Evolutionary conservation across 2,797 vertebrate species (phyloP), one percentile per base, ranked within the genome.

Genomic region (Rachycentron canadum): DNA sequence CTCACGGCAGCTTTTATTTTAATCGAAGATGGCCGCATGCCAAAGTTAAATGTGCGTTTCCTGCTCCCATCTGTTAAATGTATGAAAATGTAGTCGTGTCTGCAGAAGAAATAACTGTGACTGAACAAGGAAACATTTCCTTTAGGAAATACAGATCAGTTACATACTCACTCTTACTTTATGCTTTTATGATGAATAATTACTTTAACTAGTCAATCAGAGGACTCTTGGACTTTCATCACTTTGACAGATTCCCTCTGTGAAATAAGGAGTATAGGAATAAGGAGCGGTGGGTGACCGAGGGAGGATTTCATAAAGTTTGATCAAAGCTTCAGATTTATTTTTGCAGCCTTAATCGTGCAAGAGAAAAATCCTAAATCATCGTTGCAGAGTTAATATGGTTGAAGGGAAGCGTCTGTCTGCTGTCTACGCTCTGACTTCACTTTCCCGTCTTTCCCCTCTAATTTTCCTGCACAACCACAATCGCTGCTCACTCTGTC

Each of bases 381-480:
- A 41, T 78, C 67, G 79, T 17, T 56, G 26, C 40, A 41, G 64
- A 81, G 74, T 61, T 59, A 75, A 68, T 71, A 67, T 28, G 45
- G 52, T 28, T 71, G 53, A 83, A 75, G 62, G 73, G 65, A 64
- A 65, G 52, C 2, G 32, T 80, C 79, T 65, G 86, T 71, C 82
- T 49, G 38, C 73, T 43, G 81, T 86, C 83, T 70, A 13, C 59
- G 43, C 34, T 55, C 76, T 73, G 73, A 72, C 76, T 74, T 71
- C 62, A 76, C 86, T 87, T 84, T 88, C 79, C 76, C 71, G 6
- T 72, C 64, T 78, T 43, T 30, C 56, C 79, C 57, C 66, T 88
- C 80, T 91, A 89, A 89, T 92, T 90, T 90, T 84, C 69, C 84
- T 79, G 67, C 85, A 52, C 67, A 56, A 84, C 84, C 88, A 81